A percentile compares a stretch with the other conserved stretches of the same genome.
Evolutionary conservation across 2,113 vertebrate genomes (phyloP).

Genomic region (Polyodon spathula): DNA sequence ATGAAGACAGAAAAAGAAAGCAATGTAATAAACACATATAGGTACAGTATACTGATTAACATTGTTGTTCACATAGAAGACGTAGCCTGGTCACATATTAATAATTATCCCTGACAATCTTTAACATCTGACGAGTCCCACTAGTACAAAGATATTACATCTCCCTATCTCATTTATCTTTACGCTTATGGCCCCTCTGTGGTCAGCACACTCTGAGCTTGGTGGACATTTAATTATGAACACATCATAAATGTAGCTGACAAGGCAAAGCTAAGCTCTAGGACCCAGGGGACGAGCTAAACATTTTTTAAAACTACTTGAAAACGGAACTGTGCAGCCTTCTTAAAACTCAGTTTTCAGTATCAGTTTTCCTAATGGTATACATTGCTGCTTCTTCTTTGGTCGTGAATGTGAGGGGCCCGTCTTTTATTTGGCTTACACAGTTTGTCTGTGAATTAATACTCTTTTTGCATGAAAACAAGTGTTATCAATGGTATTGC

Average conservation of each 20-base stretch:
- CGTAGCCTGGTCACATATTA: constrained; percentile 70
- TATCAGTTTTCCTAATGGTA: constrained; percentile 15
- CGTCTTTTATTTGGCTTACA: too few relatives aligned
- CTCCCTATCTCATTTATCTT: constrained; percentile 78
- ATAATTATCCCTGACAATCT: constrained; percentile 83
- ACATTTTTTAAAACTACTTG: constrained; percentile 39
- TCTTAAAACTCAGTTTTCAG: constrained; percentile 23
- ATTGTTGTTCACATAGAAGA: constrained; percentile 33
- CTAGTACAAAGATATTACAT: constrained; percentile 81
- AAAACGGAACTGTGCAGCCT: constrained; percentile 29
- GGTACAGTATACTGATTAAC: not conserved
- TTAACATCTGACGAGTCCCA: constrained; percentile 75
- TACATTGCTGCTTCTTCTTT: constrained; percentile 2
- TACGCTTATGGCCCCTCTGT: constrained; percentile 72
- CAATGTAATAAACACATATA: not conserved
- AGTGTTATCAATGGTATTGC: too few relatives aligned
- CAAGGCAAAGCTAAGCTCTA: constrained; percentile 56
- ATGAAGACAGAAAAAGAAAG: not conserved
- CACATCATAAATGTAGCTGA: constrained; percentile 73
- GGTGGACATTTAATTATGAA: constrained; percentile 71
- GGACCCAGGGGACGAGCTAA: constrained; percentile 50
- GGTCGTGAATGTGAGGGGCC: too few relatives aligned
- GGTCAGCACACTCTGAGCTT: constrained; percentile 61
- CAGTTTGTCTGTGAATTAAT: too few relatives aligned
- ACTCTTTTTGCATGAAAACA: too few relatives aligned